These are phyloP conservation scores for Phodopus roborovskii DNA, from an alignment of 2,113 vertebrate genomes.

Conservation along the genomic window DNA sequence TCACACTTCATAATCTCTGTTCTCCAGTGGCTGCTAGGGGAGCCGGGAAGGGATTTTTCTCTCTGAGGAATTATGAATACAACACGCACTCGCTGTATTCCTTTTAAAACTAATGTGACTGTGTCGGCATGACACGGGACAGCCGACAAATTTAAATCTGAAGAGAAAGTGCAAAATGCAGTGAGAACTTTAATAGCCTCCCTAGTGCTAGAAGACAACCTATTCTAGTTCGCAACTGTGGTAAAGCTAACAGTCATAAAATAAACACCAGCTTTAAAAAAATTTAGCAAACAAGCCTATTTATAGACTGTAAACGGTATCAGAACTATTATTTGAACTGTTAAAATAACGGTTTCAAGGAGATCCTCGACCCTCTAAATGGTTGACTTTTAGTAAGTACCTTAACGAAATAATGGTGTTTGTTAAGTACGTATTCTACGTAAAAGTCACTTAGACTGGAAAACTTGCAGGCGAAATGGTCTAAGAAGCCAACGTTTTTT, in stretches of 20 bases:
- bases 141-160: slow-evolving; percentile 14
- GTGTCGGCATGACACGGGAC: neutral
- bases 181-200: slow-evolving; percentile 64
- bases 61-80: neutral
- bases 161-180: slow-evolving; percentile 52
- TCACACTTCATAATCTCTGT: slow-evolving; percentile 21
- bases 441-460: slow-evolving; percentile 33
- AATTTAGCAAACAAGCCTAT: slow-evolving; percentile 52
- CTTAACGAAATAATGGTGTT: neutral
- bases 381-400: neutral
- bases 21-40: neutral
- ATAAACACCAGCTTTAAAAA: slow-evolving; percentile 72
- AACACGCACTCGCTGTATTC: neutral
- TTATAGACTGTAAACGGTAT: slow-evolving; percentile 61
- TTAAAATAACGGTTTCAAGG: slow-evolving; percentile 64
- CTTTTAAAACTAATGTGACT: neutral
- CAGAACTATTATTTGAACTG: slow-evolving; percentile 24
- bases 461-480: neutral
- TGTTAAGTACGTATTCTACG: neutral
- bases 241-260: slow-evolving; percentile 68
- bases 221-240: slow-evolving; percentile 50
- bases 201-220: slow-evolving; percentile 57
- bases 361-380: neutral
- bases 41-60: neutral
- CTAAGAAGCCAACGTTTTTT: neutral